phyloP scores from a whole-genome alignment of 2,113 vertebrate species.

The Tautogolabrus adspersus region DNA sequence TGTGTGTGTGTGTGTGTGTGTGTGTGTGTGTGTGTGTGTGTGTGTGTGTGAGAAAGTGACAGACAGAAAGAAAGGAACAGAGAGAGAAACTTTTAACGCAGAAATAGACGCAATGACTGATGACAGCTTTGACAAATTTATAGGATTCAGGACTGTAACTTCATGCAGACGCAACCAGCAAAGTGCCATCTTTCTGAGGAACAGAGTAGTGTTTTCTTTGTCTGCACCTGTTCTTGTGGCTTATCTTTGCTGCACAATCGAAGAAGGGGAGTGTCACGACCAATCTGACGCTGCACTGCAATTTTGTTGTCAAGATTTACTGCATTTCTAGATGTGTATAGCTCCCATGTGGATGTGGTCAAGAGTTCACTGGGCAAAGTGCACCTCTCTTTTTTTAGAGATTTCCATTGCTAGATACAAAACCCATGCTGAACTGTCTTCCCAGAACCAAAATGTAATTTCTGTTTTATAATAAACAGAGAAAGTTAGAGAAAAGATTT shows the following conservation, averaged over 20 bases:
- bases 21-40: background rate
- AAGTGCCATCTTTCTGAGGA: slow-evolving; percentile 24
- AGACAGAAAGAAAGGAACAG: background rate
- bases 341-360: background rate
- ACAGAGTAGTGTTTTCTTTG: slow-evolving; percentile 5
- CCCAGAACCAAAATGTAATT: background rate
- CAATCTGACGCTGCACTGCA: slow-evolving; percentile 28
- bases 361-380: background rate
- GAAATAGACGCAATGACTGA: slow-evolving; percentile 11
- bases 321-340: background rate
- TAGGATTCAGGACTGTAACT: slow-evolving; percentile 13
- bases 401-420: background rate
- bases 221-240: slow-evolving; percentile 22
- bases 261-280: slow-evolving; percentile 17
- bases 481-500: background rate
- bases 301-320: slow-evolving; percentile 41
- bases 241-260: background rate
- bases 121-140: slow-evolving; percentile 32
- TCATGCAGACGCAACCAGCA: background rate
- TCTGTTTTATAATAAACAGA: background rate
- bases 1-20: background rate
- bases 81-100: background rate
- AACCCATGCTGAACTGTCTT: background rate
- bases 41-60: background rate
- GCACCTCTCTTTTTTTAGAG: background rate